These are phyloP conservation scores for Zosterops borbonicus DNA, from an alignment of 2,113 vertebrate species.

Conservation along the genomic window DNA sequence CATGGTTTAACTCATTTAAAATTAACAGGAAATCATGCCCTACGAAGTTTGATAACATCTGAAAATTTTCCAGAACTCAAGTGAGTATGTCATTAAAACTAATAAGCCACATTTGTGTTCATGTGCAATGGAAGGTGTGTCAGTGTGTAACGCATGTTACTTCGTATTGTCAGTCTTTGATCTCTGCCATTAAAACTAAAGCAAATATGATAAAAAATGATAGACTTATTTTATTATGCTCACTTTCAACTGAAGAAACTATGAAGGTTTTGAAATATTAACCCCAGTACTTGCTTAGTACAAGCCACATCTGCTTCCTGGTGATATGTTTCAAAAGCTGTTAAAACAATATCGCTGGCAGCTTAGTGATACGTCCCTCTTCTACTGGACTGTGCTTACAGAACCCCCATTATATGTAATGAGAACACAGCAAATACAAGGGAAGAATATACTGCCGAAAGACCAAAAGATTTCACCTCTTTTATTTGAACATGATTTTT, in stretches of 20 bases:
- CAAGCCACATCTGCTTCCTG: constrained; percentile 64
- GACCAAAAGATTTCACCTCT: neutral
- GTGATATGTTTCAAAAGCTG: constrained; percentile 43
- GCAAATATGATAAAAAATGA: constrained; percentile 65
- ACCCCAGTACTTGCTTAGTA: constrained; percentile 39
- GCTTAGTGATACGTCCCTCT: neutral
- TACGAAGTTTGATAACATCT: constrained; percentile 85
- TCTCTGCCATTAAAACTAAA: constrained; percentile 57
- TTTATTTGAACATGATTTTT: neutral
- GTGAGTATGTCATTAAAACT: constrained; percentile 80
- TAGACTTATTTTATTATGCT: constrained; percentile 60
- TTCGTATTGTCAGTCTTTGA: constrained; percentile 60
- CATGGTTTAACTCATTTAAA: constrained; percentile 91
- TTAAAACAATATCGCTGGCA: constrained; percentile 22
- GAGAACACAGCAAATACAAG: neutral
- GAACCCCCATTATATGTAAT: neutral
- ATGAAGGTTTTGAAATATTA: constrained; percentile 63
- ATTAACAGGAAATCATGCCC: constrained; percentile 88
- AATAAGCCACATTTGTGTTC: constrained; percentile 77
- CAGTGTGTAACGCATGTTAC: constrained; percentile 53
- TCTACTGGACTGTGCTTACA: neutral
- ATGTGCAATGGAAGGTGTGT: constrained; percentile 71
- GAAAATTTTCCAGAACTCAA: constrained; percentile 92
- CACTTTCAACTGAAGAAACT: constrained; percentile 63
- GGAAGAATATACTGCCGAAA: neutral